Evolutionary conservation across 2,888 invertebrate species (phyloP).

Genomic region (Ophraella communa): DNA sequence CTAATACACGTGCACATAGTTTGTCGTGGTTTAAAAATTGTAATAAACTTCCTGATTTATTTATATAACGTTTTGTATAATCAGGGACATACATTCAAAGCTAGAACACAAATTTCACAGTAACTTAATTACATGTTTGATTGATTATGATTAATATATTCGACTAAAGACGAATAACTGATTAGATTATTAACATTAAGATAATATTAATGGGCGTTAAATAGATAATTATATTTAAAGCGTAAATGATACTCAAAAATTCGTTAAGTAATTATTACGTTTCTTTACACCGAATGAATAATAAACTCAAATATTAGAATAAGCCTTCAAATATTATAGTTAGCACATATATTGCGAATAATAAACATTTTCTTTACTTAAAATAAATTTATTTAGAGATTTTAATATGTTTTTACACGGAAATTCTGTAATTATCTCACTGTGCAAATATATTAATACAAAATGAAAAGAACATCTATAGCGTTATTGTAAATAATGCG

Average conservation of each 20-base stretch:
- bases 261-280: background rate
- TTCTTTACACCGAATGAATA: background rate
- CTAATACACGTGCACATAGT: too few relatives aligned
- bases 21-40: too few relatives aligned
- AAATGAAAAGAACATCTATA: too few relatives aligned
- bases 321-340: background rate
- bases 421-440: too few relatives aligned
- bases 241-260: background rate
- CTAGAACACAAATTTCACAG: background rate
- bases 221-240: background rate
- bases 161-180: background rate
- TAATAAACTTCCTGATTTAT: background rate
- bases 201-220: background rate
- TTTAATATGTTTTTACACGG: background rate
- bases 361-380: background rate
- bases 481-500: too few relatives aligned
- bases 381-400: background rate
- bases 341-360: background rate
- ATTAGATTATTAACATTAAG: background rate
- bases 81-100: background rate
- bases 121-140: background rate
- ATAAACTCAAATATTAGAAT: background rate
- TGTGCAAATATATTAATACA: too few relatives aligned
- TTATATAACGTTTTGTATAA: slow-evolving; percentile 1
- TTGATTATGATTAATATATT: slow-evolving; percentile 7